These are phyloP conservation scores for Coilia nasus DNA, from an alignment of 2,797 vertebrate species.

Conservation along the genomic window DNA sequence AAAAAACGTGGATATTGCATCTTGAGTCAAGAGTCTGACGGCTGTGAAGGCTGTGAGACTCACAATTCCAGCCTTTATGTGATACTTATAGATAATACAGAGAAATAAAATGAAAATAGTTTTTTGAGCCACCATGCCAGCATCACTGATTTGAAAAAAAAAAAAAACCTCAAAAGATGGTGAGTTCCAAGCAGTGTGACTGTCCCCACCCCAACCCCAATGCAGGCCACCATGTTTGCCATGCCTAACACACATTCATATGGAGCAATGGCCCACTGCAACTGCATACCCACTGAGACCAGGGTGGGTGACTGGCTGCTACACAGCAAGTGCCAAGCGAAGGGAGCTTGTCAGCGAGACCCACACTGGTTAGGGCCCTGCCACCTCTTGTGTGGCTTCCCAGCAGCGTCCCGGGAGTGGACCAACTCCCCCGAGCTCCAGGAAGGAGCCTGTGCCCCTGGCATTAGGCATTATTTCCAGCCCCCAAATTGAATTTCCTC, in stretches of 20 bases:
- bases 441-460: slow-evolving; percentile 52
- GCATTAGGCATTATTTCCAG: slow-evolving; percentile 69
- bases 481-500: slow-evolving; percentile 71
- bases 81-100: not conserved
- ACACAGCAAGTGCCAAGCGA: not conserved
- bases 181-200: no score
- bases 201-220: no score
- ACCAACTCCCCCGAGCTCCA: slow-evolving; percentile 38
- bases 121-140: no score
- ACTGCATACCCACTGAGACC: not conserved
- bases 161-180: no score
- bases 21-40: not conserved
- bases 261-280: not conserved
- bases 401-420: slow-evolving; percentile 19
- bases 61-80: not conserved
- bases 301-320: not conserved
- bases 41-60: not conserved
- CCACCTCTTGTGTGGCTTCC: slow-evolving; percentile 24
- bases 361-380: not conserved
- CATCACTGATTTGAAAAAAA: no score
- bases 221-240: not conserved
- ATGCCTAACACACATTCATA: not conserved
- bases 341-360: slow-evolving; percentile 1
- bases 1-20: not conserved
- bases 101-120: no score